Evolutionary conservation across 2,113 vertebrate genomes (phyloP), one percentile per base, ranked within the genome.

Genomic region (Eclectus roratus): DNA sequence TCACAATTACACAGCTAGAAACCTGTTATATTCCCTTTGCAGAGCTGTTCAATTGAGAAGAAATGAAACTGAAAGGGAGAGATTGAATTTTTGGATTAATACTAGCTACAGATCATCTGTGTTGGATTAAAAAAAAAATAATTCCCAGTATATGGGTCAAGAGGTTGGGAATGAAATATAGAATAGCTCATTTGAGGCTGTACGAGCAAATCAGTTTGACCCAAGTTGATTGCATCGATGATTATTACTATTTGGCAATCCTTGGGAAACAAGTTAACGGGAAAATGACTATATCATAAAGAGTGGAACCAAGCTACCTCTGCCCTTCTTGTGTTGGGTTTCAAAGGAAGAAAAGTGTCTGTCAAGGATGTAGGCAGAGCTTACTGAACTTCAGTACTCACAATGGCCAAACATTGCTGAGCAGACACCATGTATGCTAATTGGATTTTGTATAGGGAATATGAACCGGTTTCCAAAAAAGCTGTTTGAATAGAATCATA

Each of bases 21-120:
- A 70, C 50, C 72, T 76, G 23, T 88, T 89, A 68, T 65, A 72
- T 88, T 88, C 78, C 35, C 31, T 91, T 95, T 95, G 80, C 83
- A 93, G 43, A 88, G 50, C 17, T 74, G 77, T 89, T 95, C 55
- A 43, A 91, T 49, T 91, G 72, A 80, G 46, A 76, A 68, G 53
- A 93, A 90, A 92, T 86, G 13, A 88, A 91, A 92, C 93, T 79
- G 43, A 89, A 81, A 94, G 83, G 29, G 25, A 77, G 33, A 80
- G 79, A 89, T 15, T 47, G 50, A 74, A 39, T 68, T 88, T 94
- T 85, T 71, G 6, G 21, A 56, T 79, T 90, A 88, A 60, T 66
- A 66, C 17, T n/a, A 70, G 69, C 49, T 76, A 78, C 39, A 72
- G 56, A 80, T 92, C 27, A 35, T 92, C 50, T 56, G 63, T 66